Conservation (phyloP, 1,140 invertebrate genomes). For the Sitodiplosis mosellana region DNA sequence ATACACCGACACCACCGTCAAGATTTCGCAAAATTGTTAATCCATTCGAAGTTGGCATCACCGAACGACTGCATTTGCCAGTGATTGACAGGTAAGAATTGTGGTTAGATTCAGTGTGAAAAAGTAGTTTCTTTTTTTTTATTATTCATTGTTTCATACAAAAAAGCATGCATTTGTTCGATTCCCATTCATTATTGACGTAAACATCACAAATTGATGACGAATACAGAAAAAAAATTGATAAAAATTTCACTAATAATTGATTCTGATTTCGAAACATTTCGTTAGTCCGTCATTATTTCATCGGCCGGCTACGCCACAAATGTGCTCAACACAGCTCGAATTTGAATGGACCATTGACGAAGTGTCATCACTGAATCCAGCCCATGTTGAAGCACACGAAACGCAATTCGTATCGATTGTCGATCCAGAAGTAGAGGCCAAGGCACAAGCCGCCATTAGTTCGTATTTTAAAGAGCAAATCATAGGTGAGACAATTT, state of each 20-base stretch:
- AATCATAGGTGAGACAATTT: conserved; percentile 15
- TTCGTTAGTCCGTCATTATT: conserved; percentile 19
- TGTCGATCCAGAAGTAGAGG: conserved; percentile 30
- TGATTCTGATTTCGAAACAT: background rate
- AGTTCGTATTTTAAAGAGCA: conserved; percentile 30
- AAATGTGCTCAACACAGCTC: conserved; percentile 23
- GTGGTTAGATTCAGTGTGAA: no score
- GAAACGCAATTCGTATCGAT: conserved; percentile 27
- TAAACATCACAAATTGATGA: background rate
- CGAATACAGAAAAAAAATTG: background rate
- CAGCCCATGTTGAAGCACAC: conserved; percentile 33
- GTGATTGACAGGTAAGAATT: conserved; percentile 21
- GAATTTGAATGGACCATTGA: conserved; percentile 34
- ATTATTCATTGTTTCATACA: no score
- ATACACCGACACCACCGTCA: conserved; percentile 14
- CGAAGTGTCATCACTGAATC: conserved; percentile 29
- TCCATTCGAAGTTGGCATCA: conserved; percentile 18
- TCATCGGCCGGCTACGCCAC: conserved; percentile 15
- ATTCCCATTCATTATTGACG: no score
- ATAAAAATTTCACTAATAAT: background rate
- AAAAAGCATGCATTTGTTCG: no score
- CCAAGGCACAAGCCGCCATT: conserved; percentile 31
- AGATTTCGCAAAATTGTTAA: conserved; percentile 17
- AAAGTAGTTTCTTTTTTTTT: background rate
- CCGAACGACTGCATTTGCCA: conserved; percentile 20